A percentile compares a stretch with the other conserved stretches of the same genome.
Evolutionary conservation across 2,888 invertebrate genomes (phyloP).

Genomic region (Perithous albicinctus): DNA sequence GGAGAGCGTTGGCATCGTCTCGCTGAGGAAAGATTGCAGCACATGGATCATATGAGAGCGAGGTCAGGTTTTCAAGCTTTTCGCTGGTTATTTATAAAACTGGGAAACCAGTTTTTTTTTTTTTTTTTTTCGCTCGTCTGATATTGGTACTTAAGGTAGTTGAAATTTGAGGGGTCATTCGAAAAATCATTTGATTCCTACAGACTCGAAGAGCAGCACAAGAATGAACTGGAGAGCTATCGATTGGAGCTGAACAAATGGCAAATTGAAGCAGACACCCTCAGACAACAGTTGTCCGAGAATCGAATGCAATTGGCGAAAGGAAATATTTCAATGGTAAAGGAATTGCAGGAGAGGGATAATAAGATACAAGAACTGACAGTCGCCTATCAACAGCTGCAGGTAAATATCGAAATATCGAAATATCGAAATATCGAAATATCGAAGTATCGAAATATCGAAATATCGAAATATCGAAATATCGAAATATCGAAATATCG

Average conservation of each 20-base stretch:
- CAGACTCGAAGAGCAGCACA: constrained; percentile 88
- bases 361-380: constrained; percentile 85
- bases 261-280: constrained; percentile 85
- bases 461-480: too few species aligned
- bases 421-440: too few species aligned
- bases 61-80: constrained; percentile 77
- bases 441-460: too few species aligned
- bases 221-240: constrained; percentile 88
- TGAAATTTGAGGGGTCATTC: too few species aligned
- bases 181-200: too few species aligned
- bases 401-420: too few species aligned
- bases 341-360: constrained; percentile 84
- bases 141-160: not conserved
- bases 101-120: too few species aligned
- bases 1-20: constrained; percentile 89
- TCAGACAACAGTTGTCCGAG: constrained; percentile 84
- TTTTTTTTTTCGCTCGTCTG: not conserved
- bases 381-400: constrained; percentile 82
- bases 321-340: constrained; percentile 81
- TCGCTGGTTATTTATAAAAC: not conserved
- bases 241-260: constrained; percentile 89
- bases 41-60: constrained; percentile 88
- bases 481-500: too few species aligned
- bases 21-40: constrained; percentile 88
- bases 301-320: constrained; percentile 82